Base-by-base conservation (phyloP, 2,113 vertebrate genomes). In the Ciconia maguari region DNA sequence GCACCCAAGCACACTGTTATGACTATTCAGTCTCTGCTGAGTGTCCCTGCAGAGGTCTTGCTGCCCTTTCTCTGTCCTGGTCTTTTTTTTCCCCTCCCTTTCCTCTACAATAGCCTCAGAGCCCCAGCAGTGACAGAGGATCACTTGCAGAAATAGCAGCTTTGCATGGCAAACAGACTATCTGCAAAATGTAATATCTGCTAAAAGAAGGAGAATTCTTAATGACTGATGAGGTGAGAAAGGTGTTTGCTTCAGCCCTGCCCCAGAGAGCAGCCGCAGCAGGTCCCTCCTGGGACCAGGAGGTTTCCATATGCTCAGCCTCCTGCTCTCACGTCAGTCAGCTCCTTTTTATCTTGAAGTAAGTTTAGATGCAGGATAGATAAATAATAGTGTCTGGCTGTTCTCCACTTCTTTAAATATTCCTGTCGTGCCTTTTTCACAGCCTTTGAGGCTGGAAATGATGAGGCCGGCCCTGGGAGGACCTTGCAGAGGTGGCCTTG, bases 261-360 rank as follows among this genome's bases (percentile, higher is more conserved):
- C 29, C 66, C 34, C 27, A 4, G 15, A 65, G 60, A 90, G 81
- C 81, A 93, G 85, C n/a, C 16, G 2, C 60, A 90, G 79, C 89
- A 90, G 69, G 38, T 79, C 48, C 66, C 65, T 54, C 86, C 69
- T 94, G 94, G 65, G 91, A 93, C 69, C 72, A 80, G 44, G 19
- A 94, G 79, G 82, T 86, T 82, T 96, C 87, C 88, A 22, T 30
- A 27, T 21, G 48, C 17, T 87, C 62, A 62, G 79, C 32, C 74
- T 94, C 77, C 48, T 30, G 54, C 85, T 64, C 66, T 91, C 27
- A 25, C 3, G 17, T 90, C 91, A 70, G 44, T 95, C 81, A 90
- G 62, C 62, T 65, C 64, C 46, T 91, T 93, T 93, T 96, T 21
- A 83, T 79, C 83, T 72, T 66, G 36, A 42, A 65, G 51, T 34